Evolutionary conservation across 2,797 vertebrate genomes (phyloP).

Genomic region (Apodemus agrarius): DNA sequence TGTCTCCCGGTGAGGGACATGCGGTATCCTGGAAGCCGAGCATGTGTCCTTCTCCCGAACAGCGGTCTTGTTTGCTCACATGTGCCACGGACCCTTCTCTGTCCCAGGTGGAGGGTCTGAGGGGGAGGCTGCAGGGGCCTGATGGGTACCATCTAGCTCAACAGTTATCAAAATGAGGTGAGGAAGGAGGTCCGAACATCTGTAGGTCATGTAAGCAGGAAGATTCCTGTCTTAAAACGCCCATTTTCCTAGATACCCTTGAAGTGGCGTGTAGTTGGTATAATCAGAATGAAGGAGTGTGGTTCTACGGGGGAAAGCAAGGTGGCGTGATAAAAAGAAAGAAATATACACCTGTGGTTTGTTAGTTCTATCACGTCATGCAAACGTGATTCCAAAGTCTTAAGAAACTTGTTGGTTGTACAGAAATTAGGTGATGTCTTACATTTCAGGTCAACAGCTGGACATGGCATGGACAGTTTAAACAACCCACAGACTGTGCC

Average conservation of each 20-base stretch:
- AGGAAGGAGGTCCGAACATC: not conserved
- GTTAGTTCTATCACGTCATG: not conserved
- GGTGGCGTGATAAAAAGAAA: not conserved
- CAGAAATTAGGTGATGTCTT: not conserved
- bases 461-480: not conserved
- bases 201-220: not conserved
- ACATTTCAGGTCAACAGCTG: not conserved
- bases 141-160: not conserved
- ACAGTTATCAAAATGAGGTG: not conserved
- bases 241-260: not conserved
- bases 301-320: not conserved
- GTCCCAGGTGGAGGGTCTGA: not conserved
- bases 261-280: not conserved
- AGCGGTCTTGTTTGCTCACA: not conserved
- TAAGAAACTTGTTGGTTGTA: not conserved
- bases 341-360: not conserved
- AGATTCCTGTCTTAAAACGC: not conserved
- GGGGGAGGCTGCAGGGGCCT: rapidly evolving
- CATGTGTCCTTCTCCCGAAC: not conserved
- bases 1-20: not conserved
- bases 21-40: not conserved
- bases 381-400: not conserved
- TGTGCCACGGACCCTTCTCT: not conserved
- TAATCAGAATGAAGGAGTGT: not conserved
- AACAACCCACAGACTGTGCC: not conserved